phyloP scores from a whole-genome alignment of 1,140 invertebrate genomes.

The Holcopasites calliopsidis region DNA sequence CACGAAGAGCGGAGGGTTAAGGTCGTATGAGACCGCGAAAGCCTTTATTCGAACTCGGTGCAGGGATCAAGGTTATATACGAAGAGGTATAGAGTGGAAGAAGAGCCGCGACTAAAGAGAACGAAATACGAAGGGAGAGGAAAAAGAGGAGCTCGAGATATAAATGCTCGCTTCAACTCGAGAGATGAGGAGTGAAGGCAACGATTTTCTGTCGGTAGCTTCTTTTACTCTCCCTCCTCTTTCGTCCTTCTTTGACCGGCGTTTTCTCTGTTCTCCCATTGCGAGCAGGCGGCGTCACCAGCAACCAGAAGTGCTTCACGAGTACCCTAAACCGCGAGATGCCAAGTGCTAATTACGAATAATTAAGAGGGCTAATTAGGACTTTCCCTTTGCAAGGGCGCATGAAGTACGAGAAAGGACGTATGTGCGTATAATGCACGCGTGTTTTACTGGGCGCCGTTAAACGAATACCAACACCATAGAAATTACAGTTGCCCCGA shows the following conservation, averaged over 20 bases:
- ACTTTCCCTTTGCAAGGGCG: conserved; percentile 51
- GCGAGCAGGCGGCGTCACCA: conserved; percentile 25
- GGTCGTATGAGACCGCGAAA: conserved; percentile 21
- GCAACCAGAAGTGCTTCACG: conserved; percentile 34
- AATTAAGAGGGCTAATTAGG: conserved; percentile 76
- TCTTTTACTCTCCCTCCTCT: background rate
- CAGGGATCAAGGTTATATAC: conserved; percentile 55
- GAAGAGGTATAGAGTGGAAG: conserved; percentile 54
- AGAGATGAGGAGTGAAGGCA: conserved; percentile 40
- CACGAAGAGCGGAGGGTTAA: conserved; percentile 17
- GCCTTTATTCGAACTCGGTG: conserved; percentile 25
- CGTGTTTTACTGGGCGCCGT: conserved; percentile 43
- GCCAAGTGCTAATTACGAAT: conserved; percentile 72
- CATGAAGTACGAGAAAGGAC: conserved; percentile 33
- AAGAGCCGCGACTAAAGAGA: conserved; percentile 19
- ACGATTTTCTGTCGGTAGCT: conserved; percentile 47
- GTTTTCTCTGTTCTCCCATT: conserved; percentile 30
- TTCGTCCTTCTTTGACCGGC: background rate
- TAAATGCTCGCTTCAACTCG: conserved; percentile 35
- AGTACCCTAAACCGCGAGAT: conserved; percentile 48
- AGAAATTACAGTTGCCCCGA: conserved; percentile 52
- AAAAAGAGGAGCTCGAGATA: conserved; percentile 9
- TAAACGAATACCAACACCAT: conserved; percentile 49
- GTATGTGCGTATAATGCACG: conserved; percentile 43
- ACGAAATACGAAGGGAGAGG: conserved; percentile 5